Evolutionary conservation across 2,888 invertebrate genomes (phyloP).

Genomic region (Subacronicta megacephala): DNA sequence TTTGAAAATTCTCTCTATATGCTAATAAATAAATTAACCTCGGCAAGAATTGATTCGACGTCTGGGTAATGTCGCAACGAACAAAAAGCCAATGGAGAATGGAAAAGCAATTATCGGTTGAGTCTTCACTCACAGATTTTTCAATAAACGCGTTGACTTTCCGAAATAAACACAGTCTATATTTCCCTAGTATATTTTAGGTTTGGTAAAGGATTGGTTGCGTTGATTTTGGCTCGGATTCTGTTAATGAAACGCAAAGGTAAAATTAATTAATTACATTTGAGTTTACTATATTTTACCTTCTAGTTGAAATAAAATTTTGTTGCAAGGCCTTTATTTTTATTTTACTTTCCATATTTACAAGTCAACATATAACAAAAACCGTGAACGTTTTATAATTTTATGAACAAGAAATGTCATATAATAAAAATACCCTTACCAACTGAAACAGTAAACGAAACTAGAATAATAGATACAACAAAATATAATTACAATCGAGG

Average conservation of each 20-base stretch:
- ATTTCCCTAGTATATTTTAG: constrained; percentile 23
- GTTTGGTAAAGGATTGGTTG: constrained; percentile 15
- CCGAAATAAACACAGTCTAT: constrained; percentile 45
- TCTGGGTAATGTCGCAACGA: constrained; percentile 67
- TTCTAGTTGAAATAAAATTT: no score
- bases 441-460: no score
- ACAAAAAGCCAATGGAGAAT: constrained; percentile 67
- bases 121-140: constrained; percentile 57
- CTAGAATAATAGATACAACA: no score
- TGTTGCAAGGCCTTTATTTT: no score
- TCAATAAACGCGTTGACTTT: constrained; percentile 63
- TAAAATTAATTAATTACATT: not conserved
- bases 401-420: no score
- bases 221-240: constrained; percentile 21
- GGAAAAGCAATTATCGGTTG: constrained; percentile 78
- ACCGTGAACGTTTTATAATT: no score
- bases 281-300: not conserved
- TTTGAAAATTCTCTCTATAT: constrained; percentile 78
- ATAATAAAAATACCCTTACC: no score
- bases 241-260: not conserved
- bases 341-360: no score
- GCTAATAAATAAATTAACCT: constrained; percentile 81
- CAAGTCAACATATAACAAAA: no score
- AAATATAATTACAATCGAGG: no score
- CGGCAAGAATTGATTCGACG: constrained; percentile 76